Evolutionary conservation across 2,888 invertebrate genomes (phyloP), one percentile per base, ranked within the genome.

Genomic region (Poecilobothrus nobilitatus): DNA sequence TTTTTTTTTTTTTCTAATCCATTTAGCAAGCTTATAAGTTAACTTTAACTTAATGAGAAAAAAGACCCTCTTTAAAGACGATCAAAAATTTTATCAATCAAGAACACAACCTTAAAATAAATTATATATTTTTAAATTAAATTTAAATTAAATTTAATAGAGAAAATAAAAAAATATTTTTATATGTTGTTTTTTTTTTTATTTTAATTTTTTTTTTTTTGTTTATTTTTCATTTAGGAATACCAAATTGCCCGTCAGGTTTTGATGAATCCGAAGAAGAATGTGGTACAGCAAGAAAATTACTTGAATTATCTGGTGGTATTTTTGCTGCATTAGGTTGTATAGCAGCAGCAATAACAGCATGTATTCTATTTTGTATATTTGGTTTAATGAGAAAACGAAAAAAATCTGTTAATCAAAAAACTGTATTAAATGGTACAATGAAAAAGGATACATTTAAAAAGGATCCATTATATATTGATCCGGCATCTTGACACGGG

Each of bases 401-500:
- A 83, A 78, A 83, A 85, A 78, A 83, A 81, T 84, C 78, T 76
- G 85, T 75, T 79, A 83, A 72, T 79, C 85, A 79, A 83, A 86
- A 82, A 84, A 84, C 81, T 75, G 76, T 78, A 34, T 74, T 78
- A 69, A 68, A 75, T 74, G 81, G 82, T 70, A 81, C 81, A 34
- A 74, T 91, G 76, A 87, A 89, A 78, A 89, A 89, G 80, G 90
- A 90, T 81, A 80, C 65, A 65, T 65, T 80, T 72, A 81, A 82
- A 76, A 82, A 82, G 76, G 82, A 82, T 73, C 77, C 81, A 15
- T 76, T 82, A 53, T 82, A 78, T 74, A 79, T 81, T 53, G 82
- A 82, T 74, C 84, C 86, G 41, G 85, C 87, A 77, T 93, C 94
- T 87, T 94, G 94, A 94, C 93, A 92, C 78, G 91, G 91, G 83